These are phyloP conservation scores for Turdus rufiventris DNA, from an alignment of 2,113 vertebrate genomes.

Conservation along the genomic window DNA sequence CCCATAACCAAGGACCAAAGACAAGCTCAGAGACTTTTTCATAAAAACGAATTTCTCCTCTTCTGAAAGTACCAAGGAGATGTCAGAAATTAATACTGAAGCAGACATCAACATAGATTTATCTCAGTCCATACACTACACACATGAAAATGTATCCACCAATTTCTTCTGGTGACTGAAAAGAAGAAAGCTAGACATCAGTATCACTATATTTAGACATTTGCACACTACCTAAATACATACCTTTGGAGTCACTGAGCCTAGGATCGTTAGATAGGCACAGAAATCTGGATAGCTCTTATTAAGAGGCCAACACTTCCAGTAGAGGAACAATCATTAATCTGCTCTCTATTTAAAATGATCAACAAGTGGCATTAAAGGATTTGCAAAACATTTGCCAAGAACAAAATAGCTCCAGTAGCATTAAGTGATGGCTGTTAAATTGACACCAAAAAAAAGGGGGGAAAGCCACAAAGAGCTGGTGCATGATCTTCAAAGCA, in stretches of 20 bases:
- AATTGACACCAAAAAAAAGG: background rate
- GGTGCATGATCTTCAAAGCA: background rate
- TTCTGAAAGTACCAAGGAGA: background rate
- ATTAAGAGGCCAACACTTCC: background rate
- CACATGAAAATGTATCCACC: background rate
- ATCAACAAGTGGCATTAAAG: background rate
- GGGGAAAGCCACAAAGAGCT: background rate
- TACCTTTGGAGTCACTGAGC: background rate
- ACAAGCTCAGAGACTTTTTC: background rate
- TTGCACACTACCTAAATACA: background rate
- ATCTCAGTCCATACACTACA: background rate
- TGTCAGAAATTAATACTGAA: background rate
- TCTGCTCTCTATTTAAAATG: background rate
- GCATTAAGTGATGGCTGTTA: background rate
- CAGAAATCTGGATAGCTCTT: background rate
- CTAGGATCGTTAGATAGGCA: background rate
- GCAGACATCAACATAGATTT: background rate
- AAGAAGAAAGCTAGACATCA: background rate
- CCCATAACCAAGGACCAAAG: background rate
- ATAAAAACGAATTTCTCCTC: background rate
- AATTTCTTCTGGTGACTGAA: constrained; percentile 1
- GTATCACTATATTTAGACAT: background rate
- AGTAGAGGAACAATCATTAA: background rate
- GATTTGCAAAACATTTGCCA: background rate
- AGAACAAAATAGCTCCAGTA: background rate